A percentile compares a stretch with the other conserved stretches of the same genome.
These are phyloP conservation scores for Cosmorhoe ocellata DNA, from an alignment of 2,888 invertebrate genomes.

Conservation along the genomic window DNA sequence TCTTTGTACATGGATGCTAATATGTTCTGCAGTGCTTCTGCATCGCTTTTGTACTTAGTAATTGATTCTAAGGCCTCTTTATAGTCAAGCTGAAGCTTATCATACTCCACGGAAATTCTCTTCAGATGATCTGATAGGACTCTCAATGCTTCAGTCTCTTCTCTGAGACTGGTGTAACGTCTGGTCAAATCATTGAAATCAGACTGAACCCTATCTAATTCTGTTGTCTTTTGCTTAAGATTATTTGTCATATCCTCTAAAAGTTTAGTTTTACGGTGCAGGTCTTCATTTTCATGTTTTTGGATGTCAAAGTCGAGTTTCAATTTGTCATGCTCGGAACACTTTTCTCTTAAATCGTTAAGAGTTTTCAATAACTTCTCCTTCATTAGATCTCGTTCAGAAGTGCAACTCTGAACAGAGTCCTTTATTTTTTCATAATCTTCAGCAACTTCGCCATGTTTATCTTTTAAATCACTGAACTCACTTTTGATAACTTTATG, in stretches of 20 bases:
- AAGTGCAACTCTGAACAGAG: constrained; percentile 53
- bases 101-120: constrained; percentile 68
- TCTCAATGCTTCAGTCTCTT: constrained; percentile 69
- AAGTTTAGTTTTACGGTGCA: constrained; percentile 64
- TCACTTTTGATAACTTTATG: constrained; percentile 80
- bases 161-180: constrained; percentile 66
- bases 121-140: constrained; percentile 68
- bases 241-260: constrained; percentile 68
- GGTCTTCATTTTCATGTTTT: constrained; percentile 69
- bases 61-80: constrained; percentile 61
- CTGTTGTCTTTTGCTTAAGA: constrained; percentile 64
- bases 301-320: constrained; percentile 70
- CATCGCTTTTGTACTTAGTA: constrained; percentile 60
- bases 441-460: constrained; percentile 75
- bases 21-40: constrained; percentile 70
- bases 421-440: constrained; percentile 78
- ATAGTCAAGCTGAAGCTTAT: constrained; percentile 66
- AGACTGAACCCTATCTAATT: constrained; percentile 62
- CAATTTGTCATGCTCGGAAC: constrained; percentile 59
- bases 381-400: constrained; percentile 63
- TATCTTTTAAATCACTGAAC: constrained; percentile 75
- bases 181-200: constrained; percentile 63
- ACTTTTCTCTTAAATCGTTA: constrained; percentile 62
- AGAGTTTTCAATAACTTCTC: constrained; percentile 62
- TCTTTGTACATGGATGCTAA: constrained; percentile 80